Evolutionary conservation across 2,888 invertebrate genomes (phyloP).

Genomic region (Aphrophora alni): DNA sequence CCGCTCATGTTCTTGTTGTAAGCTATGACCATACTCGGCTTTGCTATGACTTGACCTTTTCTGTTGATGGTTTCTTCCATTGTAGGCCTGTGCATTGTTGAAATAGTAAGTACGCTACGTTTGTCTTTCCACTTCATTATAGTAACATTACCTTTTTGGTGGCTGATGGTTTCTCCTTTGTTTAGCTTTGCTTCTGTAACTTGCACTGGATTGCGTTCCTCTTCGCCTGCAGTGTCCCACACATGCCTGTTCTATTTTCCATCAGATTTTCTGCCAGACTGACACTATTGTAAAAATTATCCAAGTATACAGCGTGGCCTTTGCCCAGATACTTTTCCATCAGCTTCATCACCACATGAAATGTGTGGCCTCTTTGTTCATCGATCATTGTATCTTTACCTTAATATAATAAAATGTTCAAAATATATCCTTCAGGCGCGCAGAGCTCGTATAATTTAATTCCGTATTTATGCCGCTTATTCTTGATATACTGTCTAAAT

Average conservation of each 20-base stretch:
- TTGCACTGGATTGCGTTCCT: too few relatives aligned
- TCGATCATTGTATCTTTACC: conserved; percentile 13
- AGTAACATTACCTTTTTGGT: neutral
- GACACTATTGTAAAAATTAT: too few relatives aligned
- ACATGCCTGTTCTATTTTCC: too few relatives aligned
- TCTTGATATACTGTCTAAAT: too few relatives aligned
- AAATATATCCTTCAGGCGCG: conserved; percentile 17
- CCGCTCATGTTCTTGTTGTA: neutral
- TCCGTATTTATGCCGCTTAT: too few relatives aligned
- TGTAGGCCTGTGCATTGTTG: neutral
- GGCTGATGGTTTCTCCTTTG: neutral
- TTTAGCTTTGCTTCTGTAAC: too few relatives aligned
- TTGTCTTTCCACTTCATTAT: neutral
- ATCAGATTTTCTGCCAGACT: too few relatives aligned
- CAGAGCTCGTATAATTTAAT: conserved; percentile 21
- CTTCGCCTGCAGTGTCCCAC: too few relatives aligned
- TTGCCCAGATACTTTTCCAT: too few relatives aligned
- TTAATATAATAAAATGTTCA: neutral
- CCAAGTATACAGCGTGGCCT: too few relatives aligned
- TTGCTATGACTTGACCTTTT: neutral
- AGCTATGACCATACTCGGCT: neutral
- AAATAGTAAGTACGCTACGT: neutral
- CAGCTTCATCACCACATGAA: too few relatives aligned
- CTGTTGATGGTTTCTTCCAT: neutral
- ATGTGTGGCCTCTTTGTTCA: neutral